Evolutionary conservation across 2,888 invertebrate genomes (phyloP), one percentile per base, ranked within the genome.

Genomic region (Lepidochrysops patricia): DNA sequence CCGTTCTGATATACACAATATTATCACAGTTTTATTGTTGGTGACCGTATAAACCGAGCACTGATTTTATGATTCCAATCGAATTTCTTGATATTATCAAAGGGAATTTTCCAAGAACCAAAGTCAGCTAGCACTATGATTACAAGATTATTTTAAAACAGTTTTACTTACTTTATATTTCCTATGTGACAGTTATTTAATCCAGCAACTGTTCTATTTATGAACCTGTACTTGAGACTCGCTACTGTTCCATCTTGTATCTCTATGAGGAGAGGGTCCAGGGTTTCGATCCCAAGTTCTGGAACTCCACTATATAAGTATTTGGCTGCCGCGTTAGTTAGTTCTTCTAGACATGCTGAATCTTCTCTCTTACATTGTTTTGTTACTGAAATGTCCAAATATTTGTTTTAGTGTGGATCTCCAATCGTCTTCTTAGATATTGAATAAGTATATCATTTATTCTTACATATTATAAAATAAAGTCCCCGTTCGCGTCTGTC

Each of bases 201-300:
- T 26, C 79, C 79, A 1, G 25, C 63, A 0, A 70, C 6, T 9
- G 68, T 68, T 1, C 67, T 63, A 50, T 77, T 66, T 0, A 60
- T 68, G 1, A 76, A 64, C 13, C 67, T 73, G 43, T 65, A 73
- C 5, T 74, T 70, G 5, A 78, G 23, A 0, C 62, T 67, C 0
- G 74, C 68, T 0, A 73, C 54, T 4, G 72, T 66, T 29, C 67
- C 73, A 6, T 72, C 68, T 13, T 78, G 66, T 7, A 60, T n/a
- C 15, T 72, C 58, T 4, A 68, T 57, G n/a, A 63, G 60, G 50
- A 79, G 60, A 0, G 78, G 78, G 50, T 79, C 79, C 37, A 71
- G 60, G 0, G 48, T 13, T 35, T 70, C 67, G 1, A 73, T 65
- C 0, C 71, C 73, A 1, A 72, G 60, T 4, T 66, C 67, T 23